Conservation (phyloP, 2,888 invertebrate species). For the Conistra vaccinii region DNA sequence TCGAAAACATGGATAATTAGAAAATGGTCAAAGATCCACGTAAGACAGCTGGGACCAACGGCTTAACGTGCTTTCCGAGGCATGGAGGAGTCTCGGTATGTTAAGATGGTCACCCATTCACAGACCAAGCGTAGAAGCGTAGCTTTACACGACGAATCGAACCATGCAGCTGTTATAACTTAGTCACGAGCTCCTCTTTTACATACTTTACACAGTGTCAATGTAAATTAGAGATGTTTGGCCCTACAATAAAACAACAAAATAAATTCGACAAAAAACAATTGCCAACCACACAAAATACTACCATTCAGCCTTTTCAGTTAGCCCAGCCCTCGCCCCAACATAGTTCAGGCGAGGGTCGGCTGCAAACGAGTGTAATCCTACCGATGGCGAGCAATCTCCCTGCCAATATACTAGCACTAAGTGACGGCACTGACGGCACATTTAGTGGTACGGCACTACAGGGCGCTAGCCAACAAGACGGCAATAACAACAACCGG, state of each 20-base stretch:
- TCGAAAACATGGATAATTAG: too few species aligned
- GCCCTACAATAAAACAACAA: neutral
- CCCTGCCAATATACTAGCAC: constrained; percentile 42
- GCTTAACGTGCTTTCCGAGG: too few species aligned
- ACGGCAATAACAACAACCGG: constrained; percentile 72
- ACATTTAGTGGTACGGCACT: constrained; percentile 47
- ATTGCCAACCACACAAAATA: neutral
- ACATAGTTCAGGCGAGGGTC: constrained; percentile 10
- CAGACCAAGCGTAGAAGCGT: too few species aligned
- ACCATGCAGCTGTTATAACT: too few species aligned
- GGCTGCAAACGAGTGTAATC: constrained; percentile 6
- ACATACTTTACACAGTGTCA: too few species aligned
- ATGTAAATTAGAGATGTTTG: neutral
- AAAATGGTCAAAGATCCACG: too few species aligned
- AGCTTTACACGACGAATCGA: too few species aligned
- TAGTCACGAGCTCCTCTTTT: too few species aligned
- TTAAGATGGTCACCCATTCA: too few species aligned
- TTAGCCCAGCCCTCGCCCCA: neutral
- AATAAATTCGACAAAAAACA: constrained; percentile 8
- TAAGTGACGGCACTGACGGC: constrained; percentile 48
- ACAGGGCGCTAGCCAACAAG: constrained; percentile 56
- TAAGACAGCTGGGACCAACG: too few species aligned
- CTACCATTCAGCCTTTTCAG: neutral
- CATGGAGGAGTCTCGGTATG: too few species aligned
- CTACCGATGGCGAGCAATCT: constrained; percentile 15